Base-by-base conservation (phyloP, 2,888 invertebrate genomes). In the Diaperis boleti region DNA sequence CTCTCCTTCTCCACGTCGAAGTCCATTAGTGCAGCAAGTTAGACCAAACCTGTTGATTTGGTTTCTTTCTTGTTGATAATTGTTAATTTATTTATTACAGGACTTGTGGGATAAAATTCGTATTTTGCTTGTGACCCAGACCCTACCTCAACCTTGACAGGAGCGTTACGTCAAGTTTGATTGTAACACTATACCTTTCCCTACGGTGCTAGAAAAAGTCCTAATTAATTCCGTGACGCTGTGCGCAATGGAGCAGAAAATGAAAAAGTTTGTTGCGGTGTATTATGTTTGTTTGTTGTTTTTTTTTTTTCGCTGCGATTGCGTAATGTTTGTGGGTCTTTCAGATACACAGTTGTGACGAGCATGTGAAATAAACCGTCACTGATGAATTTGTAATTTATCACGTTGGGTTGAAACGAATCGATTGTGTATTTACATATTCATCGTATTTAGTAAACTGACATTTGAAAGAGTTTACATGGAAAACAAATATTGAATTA, bases 181-280 rank as follows among this genome's bases (percentile, higher is more conserved):
- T n/a, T n/a, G n/a, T n/a, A n/a, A n/a, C n/a, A n/a, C n/a, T n/a
- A n/a, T n/a, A n/a, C n/a, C n/a, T n/a, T n/a, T n/a, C n/a, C n/a
- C n/a, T n/a, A n/a, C n/a, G n/a, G n/a, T n/a, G n/a, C n/a, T n/a
- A n/a, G n/a, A n/a, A n/a, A n/a, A n/a, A n/a, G n/a, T n/a, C n/a
- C n/a, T 49, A 49, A 49, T 49, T 49, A 49, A 49, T 49, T 49
- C 49, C n/a, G 33, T 10, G 33, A 10, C 17, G 49, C 49, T 49
- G 14, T 35, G 18, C 33, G 31, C 31, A 10, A 49, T 49, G 14
- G 14, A 45, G 26, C 49, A 26, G 33, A 49, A 49, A 49, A 49
- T 49, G 49, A 33, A 49, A 49, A 49, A 49, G 10, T 49, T 35
- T 33, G 31, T 33, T 11, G 33, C 11, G 14, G 31, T 17, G 13